Evolutionary conservation across 2,888 invertebrate genomes (phyloP), one percentile per base, ranked within the genome.

Genomic region (Platynereis dumerilii): DNA sequence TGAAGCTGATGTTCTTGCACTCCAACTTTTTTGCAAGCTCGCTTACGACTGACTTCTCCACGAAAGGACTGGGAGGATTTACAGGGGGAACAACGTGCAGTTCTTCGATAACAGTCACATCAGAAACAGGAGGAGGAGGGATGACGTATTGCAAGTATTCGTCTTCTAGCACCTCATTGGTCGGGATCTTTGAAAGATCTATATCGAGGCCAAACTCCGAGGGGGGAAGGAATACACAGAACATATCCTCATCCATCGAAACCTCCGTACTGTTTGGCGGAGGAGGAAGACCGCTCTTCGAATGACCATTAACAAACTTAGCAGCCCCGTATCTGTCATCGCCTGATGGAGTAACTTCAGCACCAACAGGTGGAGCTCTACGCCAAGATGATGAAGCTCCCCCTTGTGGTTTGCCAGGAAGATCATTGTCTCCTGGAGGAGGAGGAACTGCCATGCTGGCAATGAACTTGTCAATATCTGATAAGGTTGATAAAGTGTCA

Each of bases 391-490:
- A 48, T 22, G 22, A n/a, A n/a, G n/a, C 20, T n/a, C 48, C 7
- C 20, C 17, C 48, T 20, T 3, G 48, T 17, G 58, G 20, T 7
- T 45, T 58, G 7, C 58, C 28, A n/a, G 39, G 52, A n/a, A 56
- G 24, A 2, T 58, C 57, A 26, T 26, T 45, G 57, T 63, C 63
- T 24, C 44, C 60, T 27, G 86, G 85, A 0, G 94, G 93, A 17
- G 94, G 93, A 48, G 90, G 92, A 69, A 94, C 90, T 5, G 90
- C 89, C 42, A 93, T 91, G 74, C 90, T 91, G 2, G 92, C 92
- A 72, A 94, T 87, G 83, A 94, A 92, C 74, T 90, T 90, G 79
- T 94, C 94, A 72, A 94, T 86, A 76, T 91, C 92, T 34, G 34
- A 34, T 34, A 34, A 34, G 12, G 34, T 34, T 34, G 34, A 34